A percentile compares a stretch with the other conserved stretches of the same genome.
These are phyloP conservation scores for Mionectes macconnelli DNA, from an alignment of 2,113 vertebrate species.

Conservation along the genomic window DNA sequence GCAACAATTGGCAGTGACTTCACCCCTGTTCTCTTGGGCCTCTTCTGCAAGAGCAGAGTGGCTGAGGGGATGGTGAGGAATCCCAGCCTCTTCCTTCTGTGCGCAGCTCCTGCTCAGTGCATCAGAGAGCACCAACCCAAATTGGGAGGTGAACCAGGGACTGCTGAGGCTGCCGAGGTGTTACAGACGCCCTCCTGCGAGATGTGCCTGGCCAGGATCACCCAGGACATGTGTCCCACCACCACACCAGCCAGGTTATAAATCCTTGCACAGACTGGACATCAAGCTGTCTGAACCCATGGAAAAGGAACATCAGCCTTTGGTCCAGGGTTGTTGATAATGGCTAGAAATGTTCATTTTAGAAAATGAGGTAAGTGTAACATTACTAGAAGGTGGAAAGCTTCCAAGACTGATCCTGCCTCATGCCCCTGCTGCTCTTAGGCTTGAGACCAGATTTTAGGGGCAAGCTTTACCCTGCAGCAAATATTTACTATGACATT, in stretches of 20 bases:
- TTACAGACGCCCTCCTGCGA: accelerated
- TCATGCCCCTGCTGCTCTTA: not conserved
- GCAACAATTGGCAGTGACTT: accelerated
- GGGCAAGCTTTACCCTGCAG: not conserved
- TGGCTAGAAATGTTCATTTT: conserved; percentile 31
- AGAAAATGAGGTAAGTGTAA: conserved; percentile 54
- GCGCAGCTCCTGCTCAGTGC: not conserved
- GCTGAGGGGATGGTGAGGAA: not conserved
- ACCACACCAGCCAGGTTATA: not conserved
- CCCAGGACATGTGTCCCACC: not conserved
- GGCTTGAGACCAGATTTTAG: not conserved
- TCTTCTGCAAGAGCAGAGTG: not conserved
- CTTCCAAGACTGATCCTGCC: conserved; percentile 1
- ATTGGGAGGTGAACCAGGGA: not conserved
- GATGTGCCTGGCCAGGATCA: not conserved
- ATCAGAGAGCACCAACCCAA: not conserved
- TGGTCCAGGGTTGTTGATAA: not conserved
- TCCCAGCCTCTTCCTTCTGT: not conserved
- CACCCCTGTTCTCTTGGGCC: not conserved
- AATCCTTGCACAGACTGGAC: not conserved
- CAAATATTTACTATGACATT: not conserved
- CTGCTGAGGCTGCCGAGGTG: not conserved
- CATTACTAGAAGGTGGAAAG: conserved; percentile 1
- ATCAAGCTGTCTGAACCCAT: not conserved
- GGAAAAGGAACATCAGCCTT: conserved; percentile 37